Base-by-base conservation (phyloP, 2,888 invertebrate species). In the Harpalus rubripes region DNA sequence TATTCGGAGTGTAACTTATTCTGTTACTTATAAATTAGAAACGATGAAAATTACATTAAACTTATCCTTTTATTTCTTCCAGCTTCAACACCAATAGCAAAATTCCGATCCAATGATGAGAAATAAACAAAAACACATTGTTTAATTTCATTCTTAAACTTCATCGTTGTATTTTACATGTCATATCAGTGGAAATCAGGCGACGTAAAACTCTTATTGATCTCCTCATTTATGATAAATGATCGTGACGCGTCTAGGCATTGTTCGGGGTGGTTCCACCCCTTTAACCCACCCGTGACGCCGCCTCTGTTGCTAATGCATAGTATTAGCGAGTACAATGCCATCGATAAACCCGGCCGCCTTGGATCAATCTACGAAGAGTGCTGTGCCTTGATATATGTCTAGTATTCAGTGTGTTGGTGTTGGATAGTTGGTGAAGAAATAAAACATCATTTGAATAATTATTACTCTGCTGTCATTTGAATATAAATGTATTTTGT, bases 221-320 rank as follows among this genome's bases (percentile, higher is more conserved):
- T 74, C 72, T 72, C 44, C 41, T 74, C 68, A 68, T 74, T 74
- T 74, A 74, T 74, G 72, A 74, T 74, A 74, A 74, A 74, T 74
- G 72, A 74, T 74, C 72, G 72, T 18, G 72, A 52, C 72, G 72
- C 41, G 72, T 26, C 72, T 41, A 18, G 44, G 41, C 22, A 74
- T 74, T 74, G 72, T 74, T 74, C 15, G 8, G 68, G 72, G 68
- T 39, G 41, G 72, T 41, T 41, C 41, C 44, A 44, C 72, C 72
- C 72, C 32, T 44, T 18, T 74, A 16, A 44, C n/a, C 72, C 18
- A 1, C 44, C 18, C 44, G 0, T 16, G 7, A 7, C 72, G 12
- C 41, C 44, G 72, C 72, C 72, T 0, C 41, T 72, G 72, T 39
- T 18, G 44, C 72, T 74, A 74, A 74, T 74, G 52, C 72, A 74